phyloP scores from a whole-genome alignment of 2,797 vertebrate genomes.

The Artibeus jamaicensis region DNA sequence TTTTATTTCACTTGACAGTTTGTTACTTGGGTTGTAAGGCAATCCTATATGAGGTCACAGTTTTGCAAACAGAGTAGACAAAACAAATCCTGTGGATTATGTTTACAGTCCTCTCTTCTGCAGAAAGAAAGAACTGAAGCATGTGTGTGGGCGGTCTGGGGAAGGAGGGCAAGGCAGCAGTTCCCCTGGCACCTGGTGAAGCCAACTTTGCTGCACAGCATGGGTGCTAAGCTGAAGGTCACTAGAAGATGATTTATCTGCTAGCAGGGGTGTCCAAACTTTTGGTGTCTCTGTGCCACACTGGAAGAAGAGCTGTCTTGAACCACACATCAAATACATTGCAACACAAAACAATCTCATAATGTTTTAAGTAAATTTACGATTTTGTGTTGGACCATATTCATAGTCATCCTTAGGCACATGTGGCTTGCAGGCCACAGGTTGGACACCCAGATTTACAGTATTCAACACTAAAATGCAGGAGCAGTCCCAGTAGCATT shows the following conservation, averaged over 20 bases:
- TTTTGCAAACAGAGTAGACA: slow-evolving; percentile 22
- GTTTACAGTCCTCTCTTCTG: not conserved
- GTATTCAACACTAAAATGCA: not conserved
- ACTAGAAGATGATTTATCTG: not conserved
- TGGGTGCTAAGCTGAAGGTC: too few relatives aligned
- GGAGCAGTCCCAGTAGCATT: not conserved
- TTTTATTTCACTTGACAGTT: not conserved
- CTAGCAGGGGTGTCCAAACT: too few relatives aligned
- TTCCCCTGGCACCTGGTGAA: not conserved
- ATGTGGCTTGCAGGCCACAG: too few relatives aligned
- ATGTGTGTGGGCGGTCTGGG: not conserved
- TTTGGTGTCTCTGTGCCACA: too few relatives aligned
- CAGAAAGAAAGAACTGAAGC: not conserved
- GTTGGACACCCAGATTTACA: not conserved
- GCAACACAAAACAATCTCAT: too few relatives aligned
- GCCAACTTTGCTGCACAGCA: not conserved
- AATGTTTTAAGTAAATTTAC: too few relatives aligned
- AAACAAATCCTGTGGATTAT: not conserved
- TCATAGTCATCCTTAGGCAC: too few relatives aligned
- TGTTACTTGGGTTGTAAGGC: not conserved
- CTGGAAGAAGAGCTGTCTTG: too few relatives aligned
- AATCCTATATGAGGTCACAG: not conserved
- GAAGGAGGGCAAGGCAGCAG: not conserved
- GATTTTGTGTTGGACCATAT: too few relatives aligned
- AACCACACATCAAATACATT: too few relatives aligned